Evolutionary conservation across 30 jellyfish, hydroid and myxozoan species (phyloP), one percentile per base, ranked within the genome.

Genomic region (Turritopsis dohrnii): DNA sequence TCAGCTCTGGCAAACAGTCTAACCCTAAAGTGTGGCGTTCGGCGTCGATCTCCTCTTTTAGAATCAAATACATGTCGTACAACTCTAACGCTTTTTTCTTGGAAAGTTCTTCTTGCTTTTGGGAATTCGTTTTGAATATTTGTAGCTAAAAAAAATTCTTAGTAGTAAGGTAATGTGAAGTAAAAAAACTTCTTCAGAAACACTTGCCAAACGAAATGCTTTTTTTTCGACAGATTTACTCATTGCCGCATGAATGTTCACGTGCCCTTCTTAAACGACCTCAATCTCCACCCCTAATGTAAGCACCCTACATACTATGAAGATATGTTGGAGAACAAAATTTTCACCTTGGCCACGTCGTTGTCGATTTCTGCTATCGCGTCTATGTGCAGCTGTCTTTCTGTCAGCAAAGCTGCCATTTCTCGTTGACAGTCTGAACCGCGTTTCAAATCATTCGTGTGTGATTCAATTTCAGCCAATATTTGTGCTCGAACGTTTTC

Each of bases 81-180:
- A 69, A 69, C 8, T 69, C 77, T 19, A n/a, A 27, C 1, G 77
- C 30, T 69, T 1, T 69, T 1, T 9, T 27, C 19, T 69, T 69
- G 7, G 77, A 0, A 69, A n/a, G 28, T 69, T 69, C 77, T 27
- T n/a, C 28, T n/a, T 69, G 31, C 0, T 19, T 69, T 69, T 69
- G 28, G 31, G 77, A 23, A 21, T 69, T 23, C 30, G 28, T 69
- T 27, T n/a, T 69, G 17, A 69, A n/a, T 9, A 27, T 7, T 69
- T 27, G 77, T n/a, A 69, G 77, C 77, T 69, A 1, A 69, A 69
- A 69, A 9, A n/a, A n/a, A n/a, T n/a, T n/a, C n/a, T n/a, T n/a
- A n/a, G n/a, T n/a, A n/a, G n/a, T n/a, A n/a, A n/a, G n/a, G n/a
- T n/a, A n/a, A n/a, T n/a, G n/a, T n/a, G 13, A 41, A 41, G 60